phyloP scores from a whole-genome alignment of 2,113 vertebrate species.

The Dipodomys spectabilis region DNA sequence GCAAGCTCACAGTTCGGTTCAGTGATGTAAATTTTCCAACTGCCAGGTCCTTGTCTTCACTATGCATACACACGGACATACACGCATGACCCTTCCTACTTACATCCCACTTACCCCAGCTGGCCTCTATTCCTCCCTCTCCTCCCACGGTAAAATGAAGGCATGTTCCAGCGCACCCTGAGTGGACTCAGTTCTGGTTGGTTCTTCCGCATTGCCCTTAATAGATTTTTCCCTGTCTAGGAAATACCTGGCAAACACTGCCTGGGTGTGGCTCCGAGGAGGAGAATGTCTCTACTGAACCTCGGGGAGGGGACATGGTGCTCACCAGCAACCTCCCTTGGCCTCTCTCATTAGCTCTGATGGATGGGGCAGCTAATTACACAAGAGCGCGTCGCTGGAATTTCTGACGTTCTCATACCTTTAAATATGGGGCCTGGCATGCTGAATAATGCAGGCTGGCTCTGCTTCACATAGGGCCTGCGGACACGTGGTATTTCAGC shows the following conservation, averaged over 20 bases:
- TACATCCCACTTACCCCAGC: not conserved
- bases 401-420: constrained; percentile 38
- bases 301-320: not conserved
- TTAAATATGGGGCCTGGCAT: constrained; percentile 56
- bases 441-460: constrained; percentile 43
- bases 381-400: constrained; percentile 50
- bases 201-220: not conserved
- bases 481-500: constrained; percentile 35
- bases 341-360: constrained; percentile 57
- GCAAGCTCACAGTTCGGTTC: not conserved
- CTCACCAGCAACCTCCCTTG: constrained; percentile 27
- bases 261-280: not conserved
- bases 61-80: too few species aligned
- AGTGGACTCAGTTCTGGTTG: not conserved
- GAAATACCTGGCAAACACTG: constrained; percentile 50
- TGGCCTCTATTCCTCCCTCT: not conserved
- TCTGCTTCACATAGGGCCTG: constrained; percentile 48
- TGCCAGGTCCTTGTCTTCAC: too few species aligned
- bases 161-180: not conserved
- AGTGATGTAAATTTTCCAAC: not conserved
- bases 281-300: constrained; percentile 36
- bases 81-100: not conserved
- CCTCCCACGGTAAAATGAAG: not conserved
- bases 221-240: constrained; percentile 38
- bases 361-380: constrained; percentile 62